Base-by-base conservation (phyloP, 1,140 invertebrate genomes). In the Akabosia matsudoensis region DNA sequence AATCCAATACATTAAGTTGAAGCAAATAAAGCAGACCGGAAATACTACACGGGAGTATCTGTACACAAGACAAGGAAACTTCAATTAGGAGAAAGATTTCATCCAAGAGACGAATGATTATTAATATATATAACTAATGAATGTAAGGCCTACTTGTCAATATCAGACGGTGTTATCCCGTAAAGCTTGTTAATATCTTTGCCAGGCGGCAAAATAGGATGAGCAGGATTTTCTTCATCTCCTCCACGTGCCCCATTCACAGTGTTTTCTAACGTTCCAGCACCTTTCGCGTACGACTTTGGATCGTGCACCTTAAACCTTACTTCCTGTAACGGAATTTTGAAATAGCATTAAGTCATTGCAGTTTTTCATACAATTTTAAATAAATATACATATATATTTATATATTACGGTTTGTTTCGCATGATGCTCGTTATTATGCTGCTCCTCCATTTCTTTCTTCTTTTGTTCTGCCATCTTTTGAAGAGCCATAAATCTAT, bases 1-100 rank as follows among this genome's bases (percentile, higher is more conserved):
- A 84, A 97, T 96, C 95, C 95, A 97, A 86, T 97, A 97, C 94
- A 96, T 97, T 72, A 97, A 89, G 86, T 97, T 97, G 89, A 97
- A 97, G 86, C 95, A 96, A 79, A 97, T 92, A 88, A 97, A 97
- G 87, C 94, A 96, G 67, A 97, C 94, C 7, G 95, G 95, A 86
- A 97, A 97, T 82, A 97, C 93, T 85, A 97, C 96, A 82, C 95
- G 90, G 37, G 93, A 96, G 84, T 97, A 97, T 77, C 80, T 81
- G 76, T 67, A 73, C 37, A 54, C 14, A 51, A 72, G 7, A 72
- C 1, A 72, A 28, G 28, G 7, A n/a, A n/a, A n/a, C n/a, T n/a
- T n/a, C n/a, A n/a, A n/a, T n/a, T n/a, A n/a, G n/a, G n/a, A n/a
- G n/a, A n/a, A n/a, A n/a, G n/a, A n/a, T n/a, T n/a, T 61, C 10